Evolutionary conservation across 2,797 vertebrate species (phyloP).

Genomic region (Gambusia yucatana): DNA sequence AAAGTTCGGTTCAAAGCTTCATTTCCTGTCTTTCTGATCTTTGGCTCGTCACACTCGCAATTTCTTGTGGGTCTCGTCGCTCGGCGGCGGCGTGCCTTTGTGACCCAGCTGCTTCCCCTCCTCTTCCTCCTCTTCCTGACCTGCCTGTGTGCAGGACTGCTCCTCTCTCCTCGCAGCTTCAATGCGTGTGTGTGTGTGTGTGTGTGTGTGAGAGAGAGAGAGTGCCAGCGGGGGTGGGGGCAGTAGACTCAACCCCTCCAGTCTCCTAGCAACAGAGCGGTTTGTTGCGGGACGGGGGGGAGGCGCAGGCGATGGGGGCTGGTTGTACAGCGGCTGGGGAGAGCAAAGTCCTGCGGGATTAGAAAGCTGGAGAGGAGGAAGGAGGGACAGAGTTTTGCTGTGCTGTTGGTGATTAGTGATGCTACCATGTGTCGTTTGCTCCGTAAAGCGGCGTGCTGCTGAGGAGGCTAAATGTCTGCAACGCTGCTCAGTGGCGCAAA

Average conservation of each 20-base stretch:
- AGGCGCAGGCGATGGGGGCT: conserved; percentile 76
- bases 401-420: conserved; percentile 74
- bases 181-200: conserved; percentile 39
- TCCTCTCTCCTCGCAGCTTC: conserved; percentile 67
- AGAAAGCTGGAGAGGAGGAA: conserved; percentile 66
- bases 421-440: conserved; percentile 79
- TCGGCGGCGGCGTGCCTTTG: conserved; percentile 64
- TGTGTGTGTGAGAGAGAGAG: conserved; percentile 45
- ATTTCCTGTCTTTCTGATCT: conserved; percentile 22
- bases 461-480: conserved; percentile 76
- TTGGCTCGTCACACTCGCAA: conserved; percentile 39
- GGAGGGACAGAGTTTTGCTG: conserved; percentile 61
- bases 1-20: conserved; percentile 24
- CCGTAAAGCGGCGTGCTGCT: conserved; percentile 70
- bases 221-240: conserved; percentile 82
- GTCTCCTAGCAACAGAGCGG: conserved; percentile 89
- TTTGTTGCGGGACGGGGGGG: conserved; percentile 84
- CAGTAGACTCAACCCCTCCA: conserved; percentile 84
- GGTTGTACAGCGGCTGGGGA: conserved; percentile 80
- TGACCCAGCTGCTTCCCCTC: conserved; percentile 80
- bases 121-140: conserved; percentile 58
- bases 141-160: conserved; percentile 76
- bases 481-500: conserved; percentile 32
- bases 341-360: conserved; percentile 82
- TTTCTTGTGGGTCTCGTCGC: conserved; percentile 59